Evolutionary conservation across 1,140 invertebrate species (phyloP), one percentile per base, ranked within the genome.

Genomic region (Bombus sibiricus): DNA sequence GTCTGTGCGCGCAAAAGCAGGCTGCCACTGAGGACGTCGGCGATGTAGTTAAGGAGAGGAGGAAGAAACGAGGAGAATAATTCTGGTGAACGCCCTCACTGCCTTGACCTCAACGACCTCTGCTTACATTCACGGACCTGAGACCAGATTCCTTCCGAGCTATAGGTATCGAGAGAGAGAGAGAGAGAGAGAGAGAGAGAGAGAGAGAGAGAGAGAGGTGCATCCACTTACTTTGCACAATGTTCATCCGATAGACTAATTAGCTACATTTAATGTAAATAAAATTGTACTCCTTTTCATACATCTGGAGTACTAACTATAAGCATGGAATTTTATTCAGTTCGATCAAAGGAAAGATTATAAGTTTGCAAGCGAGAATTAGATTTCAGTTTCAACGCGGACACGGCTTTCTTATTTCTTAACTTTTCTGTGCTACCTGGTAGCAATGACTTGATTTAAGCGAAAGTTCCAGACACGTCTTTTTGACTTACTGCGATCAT

Each of bases 71-170:
- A 87, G 87, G 72, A 92, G 89, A 92, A 92, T 92, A 90, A 91
- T 92, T 90, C 91, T 92, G 91, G 92, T 92, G 91, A 92, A 92
- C 91, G 92, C 89, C 91, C 91, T 92, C 91, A 72, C 87, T 87
- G 85, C 91, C 91, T 92, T 92, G 92, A 92, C 92, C 92, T 90
- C 91, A 68, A 68, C 71, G 89, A 91, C 91, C 91, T 89, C 89
- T 86, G 83, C 81, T 91, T 85, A 86, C 82, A 78, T 88, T 86
- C 83, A 62, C 81, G 75, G 83, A 83, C 88, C 84, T 86, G 87
- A 71, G 86, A 91, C 90, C 89, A 91, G 90, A 91, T 91, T 91
- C 90, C 88, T 91, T 87, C 83, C 78, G 77, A 66, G 81, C 74
- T 69, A 62, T 81, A 83, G 34, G 53, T 66, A 71, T 57, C 64